phyloP scores from a whole-genome alignment of 2,888 invertebrate species.

The Cecidostiba fungosa region DNA sequence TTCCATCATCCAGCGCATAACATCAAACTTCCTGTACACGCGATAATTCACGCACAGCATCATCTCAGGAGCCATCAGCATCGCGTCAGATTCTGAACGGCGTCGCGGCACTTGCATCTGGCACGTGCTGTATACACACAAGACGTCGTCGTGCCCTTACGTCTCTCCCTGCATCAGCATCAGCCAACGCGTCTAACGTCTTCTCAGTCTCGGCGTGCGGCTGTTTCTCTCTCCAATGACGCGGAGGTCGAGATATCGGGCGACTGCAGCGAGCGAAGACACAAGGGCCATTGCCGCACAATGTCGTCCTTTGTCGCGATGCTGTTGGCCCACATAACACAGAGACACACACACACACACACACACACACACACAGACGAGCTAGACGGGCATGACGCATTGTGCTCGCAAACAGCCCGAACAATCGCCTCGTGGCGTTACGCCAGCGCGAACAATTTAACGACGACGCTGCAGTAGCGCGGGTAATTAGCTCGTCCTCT shows the following conservation, averaged over 20 bases:
- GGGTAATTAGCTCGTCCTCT: conserved; percentile 52
- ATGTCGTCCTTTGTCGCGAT: conserved; percentile 25
- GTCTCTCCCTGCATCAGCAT: background rate
- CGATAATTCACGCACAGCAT: background rate
- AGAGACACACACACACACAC: too few relatives aligned
- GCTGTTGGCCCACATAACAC: conserved; percentile 12
- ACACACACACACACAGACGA: background rate
- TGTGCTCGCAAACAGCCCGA: conserved; percentile 6
- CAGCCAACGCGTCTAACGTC: background rate
- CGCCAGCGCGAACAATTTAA: conserved; percentile 51
- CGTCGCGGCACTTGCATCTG: conserved; percentile 11
- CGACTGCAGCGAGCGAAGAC: background rate
- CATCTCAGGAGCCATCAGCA: background rate
- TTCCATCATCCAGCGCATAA: too few relatives aligned
- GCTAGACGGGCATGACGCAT: conserved; percentile 7
- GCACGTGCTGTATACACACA: background rate
- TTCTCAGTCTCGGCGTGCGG: background rate
- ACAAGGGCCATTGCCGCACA: conserved; percentile 25
- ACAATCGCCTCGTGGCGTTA: conserved; percentile 33
- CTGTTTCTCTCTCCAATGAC: background rate
- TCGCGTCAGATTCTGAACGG: background rate
- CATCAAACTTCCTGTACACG: conserved; percentile 1
- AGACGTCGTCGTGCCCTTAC: background rate
- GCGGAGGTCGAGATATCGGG: background rate
- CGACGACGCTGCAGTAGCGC: conserved; percentile 7